Base-by-base conservation (phyloP, 2,113 vertebrate species). In the Picathartes gymnocephalus region DNA sequence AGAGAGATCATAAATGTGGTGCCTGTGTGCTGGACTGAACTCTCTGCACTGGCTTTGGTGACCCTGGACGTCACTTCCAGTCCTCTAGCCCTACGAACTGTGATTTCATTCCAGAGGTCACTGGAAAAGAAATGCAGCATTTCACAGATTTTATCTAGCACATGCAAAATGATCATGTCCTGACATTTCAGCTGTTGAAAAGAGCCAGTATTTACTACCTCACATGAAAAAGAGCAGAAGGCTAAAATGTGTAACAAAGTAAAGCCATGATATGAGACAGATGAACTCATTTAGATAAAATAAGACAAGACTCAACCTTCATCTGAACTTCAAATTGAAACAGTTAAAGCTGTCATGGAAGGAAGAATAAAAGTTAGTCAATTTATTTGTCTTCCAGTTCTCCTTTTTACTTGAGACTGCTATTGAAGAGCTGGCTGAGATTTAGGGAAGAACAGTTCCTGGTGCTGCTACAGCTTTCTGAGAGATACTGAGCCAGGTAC, bases 221-320 rank as follows among this genome's bases (percentile, higher is more conserved):
- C 48, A 18, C 62, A 50, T 86, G 92, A 96, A 93, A 92, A 80
- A 96, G 71, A 77, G 82, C 88, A 94, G 82, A 90, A 89, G 62
- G 42, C 57, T 86, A 48, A 85, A 85, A 69, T 18, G 47, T 27
- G 6, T 83, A 86, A 88, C 50, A 20, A 90, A 94, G 51, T 85
- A 82, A 88, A 93, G 58, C 42, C 17, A 13, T 83, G 82, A 94
- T 93, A 73, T 8, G 92, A 95, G 82, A 86, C 88, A 95, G 93
- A 94, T 73, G 54, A 90, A 90, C 47, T 61, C 28, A 77, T 90
- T 90, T 80, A 93, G 85, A 94, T 83, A 90, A 92, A 84, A 64
- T 64, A 74, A 92, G 56, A 54, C 70, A 74, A 92, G 89, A 81
- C 28, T 53, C 79, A 93, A 48, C 33, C 69, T 89, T 84, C 65